These are phyloP conservation scores for Sesia apiformis DNA, from an alignment of 2,888 invertebrate species.

Conservation along the genomic window DNA sequence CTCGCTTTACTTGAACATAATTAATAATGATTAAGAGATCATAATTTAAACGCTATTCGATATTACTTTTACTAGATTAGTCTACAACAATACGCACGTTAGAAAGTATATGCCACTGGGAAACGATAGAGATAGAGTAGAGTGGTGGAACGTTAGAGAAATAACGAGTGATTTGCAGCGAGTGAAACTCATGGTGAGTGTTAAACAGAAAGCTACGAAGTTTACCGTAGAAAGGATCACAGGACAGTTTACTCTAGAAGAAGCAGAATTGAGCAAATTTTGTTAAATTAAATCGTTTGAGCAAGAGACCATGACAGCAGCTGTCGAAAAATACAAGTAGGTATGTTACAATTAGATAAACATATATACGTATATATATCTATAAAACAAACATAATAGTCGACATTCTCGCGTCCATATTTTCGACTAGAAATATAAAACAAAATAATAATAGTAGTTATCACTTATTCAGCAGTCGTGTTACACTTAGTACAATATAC, in stretches of 20 bases:
- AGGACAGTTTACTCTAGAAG: slow-evolving; percentile 11
- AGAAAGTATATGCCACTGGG: slow-evolving; percentile 61
- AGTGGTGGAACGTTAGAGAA: not conserved
- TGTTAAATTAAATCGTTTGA: slow-evolving; percentile 64
- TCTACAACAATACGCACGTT: slow-evolving; percentile 58
- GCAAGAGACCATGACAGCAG: slow-evolving; percentile 60
- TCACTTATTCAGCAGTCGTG: slow-evolving; percentile 70
- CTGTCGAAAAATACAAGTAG: slow-evolving; percentile 44
- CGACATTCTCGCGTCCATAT: slow-evolving; percentile 51
- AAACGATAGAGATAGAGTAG: slow-evolving; percentile 16
- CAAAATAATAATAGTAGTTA: slow-evolving; percentile 59
- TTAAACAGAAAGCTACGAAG: no score
- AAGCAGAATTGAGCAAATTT: slow-evolving; percentile 67
- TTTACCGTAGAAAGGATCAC: not conserved
- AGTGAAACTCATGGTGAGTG: no score
- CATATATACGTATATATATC: slow-evolving; percentile 19
- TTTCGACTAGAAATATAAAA: slow-evolving; percentile 71
- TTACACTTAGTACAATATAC: slow-evolving; percentile 63
- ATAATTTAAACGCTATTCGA: slow-evolving; percentile 67
- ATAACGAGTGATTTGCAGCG: not conserved
- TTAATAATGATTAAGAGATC: slow-evolving; percentile 75
- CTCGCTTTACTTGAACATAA: slow-evolving; percentile 61
- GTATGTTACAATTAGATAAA: slow-evolving; percentile 23
- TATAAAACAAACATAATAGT: slow-evolving; percentile 42
- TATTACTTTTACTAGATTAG: slow-evolving; percentile 63